These are phyloP conservation scores for Lepidochrysops patricia DNA, from an alignment of 2,888 invertebrate genomes.

Conservation along the genomic window DNA sequence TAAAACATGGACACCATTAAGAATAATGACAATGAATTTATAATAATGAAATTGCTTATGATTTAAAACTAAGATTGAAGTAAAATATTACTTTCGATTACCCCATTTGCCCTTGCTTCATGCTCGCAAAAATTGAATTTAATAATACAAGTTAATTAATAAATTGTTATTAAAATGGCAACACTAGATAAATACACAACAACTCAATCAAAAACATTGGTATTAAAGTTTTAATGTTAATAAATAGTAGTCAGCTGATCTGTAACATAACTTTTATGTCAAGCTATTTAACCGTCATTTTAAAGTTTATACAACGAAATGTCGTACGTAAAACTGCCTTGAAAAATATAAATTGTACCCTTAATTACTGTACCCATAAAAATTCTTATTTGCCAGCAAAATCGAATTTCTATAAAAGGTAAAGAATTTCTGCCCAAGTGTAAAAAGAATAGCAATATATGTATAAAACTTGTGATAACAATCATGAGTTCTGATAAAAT, in stretches of 20 bases:
- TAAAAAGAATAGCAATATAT: background rate
- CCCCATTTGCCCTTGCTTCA: background rate
- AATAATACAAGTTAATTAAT: background rate
- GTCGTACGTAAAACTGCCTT: background rate
- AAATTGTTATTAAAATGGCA: background rate
- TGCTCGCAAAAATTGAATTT: background rate
- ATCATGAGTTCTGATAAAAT: constrained; percentile 1
- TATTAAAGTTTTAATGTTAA: background rate
- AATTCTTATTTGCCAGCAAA: background rate
- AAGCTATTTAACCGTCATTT: too few species aligned
- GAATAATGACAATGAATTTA: background rate
- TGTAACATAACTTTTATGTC: too few species aligned
- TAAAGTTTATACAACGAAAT: background rate
- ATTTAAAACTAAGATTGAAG: too few species aligned
- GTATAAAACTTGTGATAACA: background rate
- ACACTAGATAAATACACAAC: background rate
- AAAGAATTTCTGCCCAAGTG: background rate
- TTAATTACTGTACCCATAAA: background rate
- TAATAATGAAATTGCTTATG: background rate
- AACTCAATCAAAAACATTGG: background rate
- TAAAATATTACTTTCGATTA: too few species aligned
- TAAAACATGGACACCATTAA: background rate
- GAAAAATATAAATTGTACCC: background rate
- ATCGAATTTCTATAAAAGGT: background rate
- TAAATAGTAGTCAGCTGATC: too few species aligned